Evolutionary conservation across 2,797 vertebrate species (phyloP).

Genomic region (Sebastes trivittatus): DNA sequence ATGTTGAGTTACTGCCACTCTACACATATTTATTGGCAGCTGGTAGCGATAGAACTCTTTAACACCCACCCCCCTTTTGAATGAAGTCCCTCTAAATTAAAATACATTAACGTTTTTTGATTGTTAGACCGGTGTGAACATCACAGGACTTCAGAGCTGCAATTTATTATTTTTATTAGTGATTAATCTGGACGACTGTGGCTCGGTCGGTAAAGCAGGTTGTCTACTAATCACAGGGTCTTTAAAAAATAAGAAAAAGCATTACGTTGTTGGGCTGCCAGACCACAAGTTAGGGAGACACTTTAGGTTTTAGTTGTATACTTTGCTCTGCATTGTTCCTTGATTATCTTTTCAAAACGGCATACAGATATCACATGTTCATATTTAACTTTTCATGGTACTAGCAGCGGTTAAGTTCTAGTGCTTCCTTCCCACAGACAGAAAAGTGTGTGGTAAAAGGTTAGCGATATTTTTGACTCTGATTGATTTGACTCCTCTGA

Average conservation of each 20-base stretch:
- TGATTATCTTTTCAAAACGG: not conserved
- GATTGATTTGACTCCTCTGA: not conserved
- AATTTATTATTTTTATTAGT: not conserved
- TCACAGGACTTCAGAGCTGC: not conserved
- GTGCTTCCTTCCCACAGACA: not conserved
- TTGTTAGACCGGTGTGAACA: not conserved
- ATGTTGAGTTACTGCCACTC: slow-evolving; percentile 19
- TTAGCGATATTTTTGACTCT: not conserved
- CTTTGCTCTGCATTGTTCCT: not conserved
- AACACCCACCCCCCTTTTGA: not conserved
- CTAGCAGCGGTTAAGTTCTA: not conserved
- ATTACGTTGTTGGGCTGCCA: not conserved
- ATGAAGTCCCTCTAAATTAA: not conserved
- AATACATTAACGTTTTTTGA: not conserved
- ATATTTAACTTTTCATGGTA: not conserved
- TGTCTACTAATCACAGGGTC: not conserved
- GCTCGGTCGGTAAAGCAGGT: not conserved
- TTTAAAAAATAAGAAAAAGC: not conserved
- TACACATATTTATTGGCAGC: slow-evolving; percentile 16
- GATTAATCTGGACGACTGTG: not conserved
- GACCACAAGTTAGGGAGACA: not conserved
- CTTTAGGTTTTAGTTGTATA: not conserved
- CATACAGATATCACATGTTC: not conserved
- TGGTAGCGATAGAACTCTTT: not conserved
- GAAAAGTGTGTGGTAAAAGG: not conserved